Evolutionary conservation across 2,888 invertebrate genomes (phyloP), one percentile per base, ranked within the genome.

Genomic region (Leucophora obtusa): DNA sequence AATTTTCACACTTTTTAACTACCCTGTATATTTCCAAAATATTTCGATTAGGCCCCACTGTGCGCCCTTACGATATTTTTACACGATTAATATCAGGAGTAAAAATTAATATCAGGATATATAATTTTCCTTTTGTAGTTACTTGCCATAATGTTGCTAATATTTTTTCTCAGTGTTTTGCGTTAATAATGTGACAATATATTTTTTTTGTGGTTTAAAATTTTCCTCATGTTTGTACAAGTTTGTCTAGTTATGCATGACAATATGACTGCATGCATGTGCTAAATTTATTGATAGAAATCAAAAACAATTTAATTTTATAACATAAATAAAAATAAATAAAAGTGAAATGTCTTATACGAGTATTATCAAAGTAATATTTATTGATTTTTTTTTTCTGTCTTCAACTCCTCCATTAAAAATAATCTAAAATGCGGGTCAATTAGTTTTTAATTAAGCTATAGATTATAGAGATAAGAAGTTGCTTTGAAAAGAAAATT

Each of bases 261-360:
- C 43, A 66, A 66, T 66, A n/a, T 68, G 74, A 47, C 59, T 66
- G 47, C 66, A 74, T 47, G 43, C 43, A 47, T 47, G 43, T 47
- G n/a, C 43, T 47, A 47, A 47, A 47, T 47, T 47, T 47, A 66
- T 15, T 66, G 66, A 66, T 66, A 66, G 38, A 56, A 66, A 74
- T 74, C 62, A 74, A 54, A 79, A 79, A 66, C 69, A 74, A 74
- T 79, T 79, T 56, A 79, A 59, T 59, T 62, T 53, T 70, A 18
- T 69, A 68, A 10, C 35, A 58, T 24, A 47, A 58, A 56, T 28
- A 56, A 56, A 56, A 15, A n/a, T 54, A 5, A 47, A 63, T 24
- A 47, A 60, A 63, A 56, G 47, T 0, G 50, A 33, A 58, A 35
- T 47, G 6, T 47, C 43, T 47, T 47, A n/a, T 28, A 28, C 28